phyloP scores from a whole-genome alignment of 1,140 invertebrate genomes.

The Heliconius hermathena region DNA sequence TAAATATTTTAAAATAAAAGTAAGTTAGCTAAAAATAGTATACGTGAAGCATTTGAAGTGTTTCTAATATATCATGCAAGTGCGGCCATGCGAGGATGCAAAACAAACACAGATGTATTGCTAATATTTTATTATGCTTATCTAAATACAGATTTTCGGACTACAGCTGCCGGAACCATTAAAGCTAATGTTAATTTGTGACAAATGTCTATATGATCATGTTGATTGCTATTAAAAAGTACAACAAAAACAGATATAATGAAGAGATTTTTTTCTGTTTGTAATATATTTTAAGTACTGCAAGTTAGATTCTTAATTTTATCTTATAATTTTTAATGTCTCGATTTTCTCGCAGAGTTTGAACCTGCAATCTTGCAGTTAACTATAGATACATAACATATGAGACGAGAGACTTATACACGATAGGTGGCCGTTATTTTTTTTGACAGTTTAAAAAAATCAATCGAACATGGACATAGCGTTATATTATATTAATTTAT shows the following conservation, averaged over 20 bases:
- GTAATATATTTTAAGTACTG: too few species aligned
- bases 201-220: neutral
- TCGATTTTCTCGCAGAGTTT: too few species aligned
- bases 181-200: conserved; percentile 19
- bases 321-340: too few species aligned
- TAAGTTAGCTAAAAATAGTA: too few species aligned
- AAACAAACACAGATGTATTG: conserved; percentile 45
- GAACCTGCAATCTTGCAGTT: too few species aligned
- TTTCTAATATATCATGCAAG: conserved; percentile 22
- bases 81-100: conserved; percentile 44
- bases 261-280: too few species aligned
- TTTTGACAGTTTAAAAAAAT: neutral
- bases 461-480: neutral
- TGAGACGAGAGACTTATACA: too few species aligned
- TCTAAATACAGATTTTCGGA: conserved; percentile 22
- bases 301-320: too few species aligned
- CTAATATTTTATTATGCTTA: conserved; percentile 40
- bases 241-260: neutral
- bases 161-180: conserved; percentile 17
- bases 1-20: neutral
- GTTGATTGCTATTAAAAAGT: neutral
- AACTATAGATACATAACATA: too few species aligned
- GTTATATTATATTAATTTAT: neutral
- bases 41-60: neutral
- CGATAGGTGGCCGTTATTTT: neutral